Conservation (phyloP, 2,888 invertebrate genomes). For the Ellobium chinense region DNA sequence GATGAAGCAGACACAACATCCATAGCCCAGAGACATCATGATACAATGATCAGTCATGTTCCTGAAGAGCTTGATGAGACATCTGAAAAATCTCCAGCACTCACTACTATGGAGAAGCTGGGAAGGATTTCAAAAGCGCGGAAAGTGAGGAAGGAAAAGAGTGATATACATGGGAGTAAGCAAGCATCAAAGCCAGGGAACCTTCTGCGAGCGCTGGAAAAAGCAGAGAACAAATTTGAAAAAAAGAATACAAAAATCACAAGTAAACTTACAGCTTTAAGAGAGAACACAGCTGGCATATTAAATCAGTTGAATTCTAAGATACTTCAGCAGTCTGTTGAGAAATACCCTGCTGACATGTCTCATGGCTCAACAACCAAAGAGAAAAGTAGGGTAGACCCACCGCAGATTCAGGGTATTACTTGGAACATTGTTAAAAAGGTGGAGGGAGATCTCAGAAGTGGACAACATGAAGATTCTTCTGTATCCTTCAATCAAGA, state of each 20-base stretch:
- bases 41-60: too few relatives aligned
- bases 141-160: neutral
- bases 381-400: neutral
- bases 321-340: neutral
- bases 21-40: too few relatives aligned
- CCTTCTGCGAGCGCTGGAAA: neutral
- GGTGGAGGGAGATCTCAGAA: neutral
- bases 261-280: neutral
- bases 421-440: neutral
- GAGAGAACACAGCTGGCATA: neutral
- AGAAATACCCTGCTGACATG: neutral
- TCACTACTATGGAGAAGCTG: neutral
- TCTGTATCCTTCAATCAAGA: too few relatives aligned
- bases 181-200: neutral
- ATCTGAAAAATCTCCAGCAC: neutral
- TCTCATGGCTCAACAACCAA: neutral
- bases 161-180: neutral
- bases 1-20: too few relatives aligned
- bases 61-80: too few relatives aligned
- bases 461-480: neutral
- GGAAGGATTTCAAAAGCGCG: neutral
- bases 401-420: neutral
- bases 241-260: neutral
- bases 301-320: neutral
- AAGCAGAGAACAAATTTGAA: neutral